These are phyloP conservation scores for Spizaetus ornatus DNA, from an alignment of 2,113 vertebrate genomes.

Conservation along the genomic window DNA sequence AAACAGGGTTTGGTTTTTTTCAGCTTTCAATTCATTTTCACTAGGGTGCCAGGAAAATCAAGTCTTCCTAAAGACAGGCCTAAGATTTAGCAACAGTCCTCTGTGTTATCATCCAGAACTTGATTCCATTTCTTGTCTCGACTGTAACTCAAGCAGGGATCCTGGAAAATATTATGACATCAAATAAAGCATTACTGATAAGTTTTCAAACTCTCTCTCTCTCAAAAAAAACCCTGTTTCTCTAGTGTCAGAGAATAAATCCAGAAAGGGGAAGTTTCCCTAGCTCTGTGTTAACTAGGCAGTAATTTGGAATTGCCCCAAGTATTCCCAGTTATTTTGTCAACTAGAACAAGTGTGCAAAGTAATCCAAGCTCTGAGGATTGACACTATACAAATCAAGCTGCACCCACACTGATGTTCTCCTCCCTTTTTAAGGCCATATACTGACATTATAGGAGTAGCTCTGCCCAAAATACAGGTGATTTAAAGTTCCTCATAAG, in stretches of 20 bases:
- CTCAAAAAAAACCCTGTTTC: background rate
- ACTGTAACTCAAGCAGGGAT: background rate
- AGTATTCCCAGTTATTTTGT: background rate
- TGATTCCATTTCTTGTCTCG: background rate
- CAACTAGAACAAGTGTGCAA: background rate
- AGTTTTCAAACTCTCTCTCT: background rate
- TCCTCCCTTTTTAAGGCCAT: background rate
- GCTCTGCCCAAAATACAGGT: background rate
- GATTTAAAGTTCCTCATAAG: background rate
- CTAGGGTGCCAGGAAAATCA: background rate
- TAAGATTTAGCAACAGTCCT: background rate
- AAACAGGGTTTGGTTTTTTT: background rate
- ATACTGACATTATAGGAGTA: background rate
- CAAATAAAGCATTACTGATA: background rate
- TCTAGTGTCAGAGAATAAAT: background rate
- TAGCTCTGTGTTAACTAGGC: background rate
- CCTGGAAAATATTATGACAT: slow-evolving; percentile 2
- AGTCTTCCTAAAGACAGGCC: background rate
- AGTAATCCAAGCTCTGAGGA: background rate
- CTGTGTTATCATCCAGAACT: background rate
- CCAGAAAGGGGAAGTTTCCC: background rate
- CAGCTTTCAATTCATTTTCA: background rate
- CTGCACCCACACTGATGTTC: background rate
- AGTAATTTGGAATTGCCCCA: background rate
- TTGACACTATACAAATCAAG: background rate